Evolutionary conservation across 2,888 invertebrate species (phyloP), one percentile per base, ranked within the genome.

Genomic region (Unio delphinus): DNA sequence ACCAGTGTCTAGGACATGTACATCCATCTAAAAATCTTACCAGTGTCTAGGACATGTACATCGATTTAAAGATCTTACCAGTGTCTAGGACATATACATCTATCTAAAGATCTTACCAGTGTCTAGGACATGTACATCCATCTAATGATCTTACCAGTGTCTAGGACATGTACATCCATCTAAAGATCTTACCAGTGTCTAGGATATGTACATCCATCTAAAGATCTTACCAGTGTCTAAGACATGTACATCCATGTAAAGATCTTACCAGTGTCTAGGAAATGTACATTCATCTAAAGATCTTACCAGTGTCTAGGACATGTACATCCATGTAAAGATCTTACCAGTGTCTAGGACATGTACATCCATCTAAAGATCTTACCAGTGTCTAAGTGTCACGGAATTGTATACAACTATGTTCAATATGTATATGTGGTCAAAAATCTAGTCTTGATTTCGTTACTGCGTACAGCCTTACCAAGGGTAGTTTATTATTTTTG

Each of bases 41-140:
- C 91, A 67, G 95, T 95, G 86, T 97, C 93, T 30, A 97, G 91
- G 20, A 95, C 93, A 90, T 96, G 95, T 3, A 97, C 94, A 87
- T 97, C 96, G 23, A 23, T 23, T 23, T 45, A 15, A 45, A 15
- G 45, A 20, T 59, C 69, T 60, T 70, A 89, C 94, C 91, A 67
- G 95, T 95, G 86, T 97, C 93, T 30, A 97, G 91, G 20, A 95
- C 93, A 90, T 96, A 95, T 3, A 97, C 94, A 87, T 97, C 96
- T 87, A 97, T 96, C 0, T 45, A 15, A 45, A 15, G 45, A 20
- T 59, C 69, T 60, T 70, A 89, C 94, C 91, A 67, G 95, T 95
- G 86, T 97, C 93, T 30, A 97, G 91, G 20, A 95, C 93, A 90
- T 96, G 95, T 3, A 97, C 94, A 87, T 97, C 96, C 88, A 97